Evolutionary conservation across 2,797 vertebrate species (phyloP), one percentile per base, ranked within the genome.

Genomic region (Macroramphosus scolopax): DNA sequence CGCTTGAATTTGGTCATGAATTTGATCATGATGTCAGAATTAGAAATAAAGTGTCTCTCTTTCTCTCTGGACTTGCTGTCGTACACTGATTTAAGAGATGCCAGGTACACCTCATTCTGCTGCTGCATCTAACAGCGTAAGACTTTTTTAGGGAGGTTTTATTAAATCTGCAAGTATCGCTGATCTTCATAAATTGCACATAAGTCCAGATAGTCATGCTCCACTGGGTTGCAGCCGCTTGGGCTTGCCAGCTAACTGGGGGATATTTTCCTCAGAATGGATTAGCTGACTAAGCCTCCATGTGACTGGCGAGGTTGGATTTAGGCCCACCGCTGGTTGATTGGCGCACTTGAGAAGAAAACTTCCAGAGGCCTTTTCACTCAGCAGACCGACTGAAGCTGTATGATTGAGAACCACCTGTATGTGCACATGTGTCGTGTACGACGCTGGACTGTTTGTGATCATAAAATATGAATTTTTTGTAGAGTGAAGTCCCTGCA

Each of bases 201-300:
- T 11, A 14, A 28, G 49, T 56, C 47, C 1, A 31, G 40, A 17
- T 37, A 18, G 24, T 59, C 46, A 35, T 63, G 51, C 60, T 68
- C 62, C 54, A 14, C 36, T 48, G 44, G 54, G 55, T 34, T 8
- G 47, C 32, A 66, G 40, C 55, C 43, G 40, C 47, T 53, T 60
- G 24, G 61, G 63, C 74, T 77, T 40, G 58, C 64, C 47, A 62
- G 43, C 47, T 74, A 72, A 75, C 69, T 69, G 69, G 66, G 52
- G 68, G 66, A 77, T 82, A 64, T 86, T 83, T 70, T 76, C 68
- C 47, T 62, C 71, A 65, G 65, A 57, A 69, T 72, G 80, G 84
- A 89, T 90, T 83, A 88, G 66, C 68, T 66, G 75, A 72, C 76
- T 83, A 88, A 87, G 82, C 83, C 80, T 79, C 63, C 87, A 82